Conservation (phyloP, 2,113 vertebrate species). For the Mus spicilegus region DNA sequence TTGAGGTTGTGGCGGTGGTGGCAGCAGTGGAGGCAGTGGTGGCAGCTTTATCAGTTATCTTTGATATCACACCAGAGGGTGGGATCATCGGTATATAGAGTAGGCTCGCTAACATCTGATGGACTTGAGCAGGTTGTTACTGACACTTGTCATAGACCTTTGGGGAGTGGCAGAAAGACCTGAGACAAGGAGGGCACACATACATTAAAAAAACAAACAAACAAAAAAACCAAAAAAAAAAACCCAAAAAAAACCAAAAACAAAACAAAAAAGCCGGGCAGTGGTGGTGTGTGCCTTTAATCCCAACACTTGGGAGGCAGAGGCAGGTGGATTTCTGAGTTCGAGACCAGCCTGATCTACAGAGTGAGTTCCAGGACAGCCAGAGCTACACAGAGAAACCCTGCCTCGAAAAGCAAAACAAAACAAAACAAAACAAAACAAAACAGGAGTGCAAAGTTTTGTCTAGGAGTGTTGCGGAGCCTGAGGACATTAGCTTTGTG, state of each 20-base stretch:
- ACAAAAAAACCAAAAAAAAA: too few species aligned
- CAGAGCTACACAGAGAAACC: too few species aligned
- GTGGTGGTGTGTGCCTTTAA: too few species aligned
- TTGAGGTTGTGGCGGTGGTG: not conserved
- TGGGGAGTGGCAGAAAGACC: not conserved
- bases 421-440: too few species aligned
- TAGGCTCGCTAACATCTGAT: not conserved
- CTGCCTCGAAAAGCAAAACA: too few species aligned
- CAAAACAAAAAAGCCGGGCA: too few species aligned
- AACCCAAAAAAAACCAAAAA: too few species aligned
- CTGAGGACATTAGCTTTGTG: not conserved
- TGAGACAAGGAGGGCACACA: not conserved
- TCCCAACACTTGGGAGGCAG: too few species aligned
- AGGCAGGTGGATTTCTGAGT: too few species aligned
- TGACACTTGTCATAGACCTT: conserved; percentile 26
- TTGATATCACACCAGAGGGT: not conserved
- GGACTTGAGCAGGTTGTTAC: conserved; percentile 38
- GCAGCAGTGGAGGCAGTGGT: not conserved
- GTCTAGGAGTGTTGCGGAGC: not conserved
- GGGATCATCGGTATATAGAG: not conserved
- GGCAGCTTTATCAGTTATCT: not conserved
- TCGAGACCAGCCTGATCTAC: too few species aligned
- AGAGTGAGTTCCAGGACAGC: too few species aligned
- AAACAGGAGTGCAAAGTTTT: not conserved
- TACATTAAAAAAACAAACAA: too few species aligned